phyloP scores from a whole-genome alignment of 2,797 vertebrate species.

The Acrossocheilus wenchowensis region DNA sequence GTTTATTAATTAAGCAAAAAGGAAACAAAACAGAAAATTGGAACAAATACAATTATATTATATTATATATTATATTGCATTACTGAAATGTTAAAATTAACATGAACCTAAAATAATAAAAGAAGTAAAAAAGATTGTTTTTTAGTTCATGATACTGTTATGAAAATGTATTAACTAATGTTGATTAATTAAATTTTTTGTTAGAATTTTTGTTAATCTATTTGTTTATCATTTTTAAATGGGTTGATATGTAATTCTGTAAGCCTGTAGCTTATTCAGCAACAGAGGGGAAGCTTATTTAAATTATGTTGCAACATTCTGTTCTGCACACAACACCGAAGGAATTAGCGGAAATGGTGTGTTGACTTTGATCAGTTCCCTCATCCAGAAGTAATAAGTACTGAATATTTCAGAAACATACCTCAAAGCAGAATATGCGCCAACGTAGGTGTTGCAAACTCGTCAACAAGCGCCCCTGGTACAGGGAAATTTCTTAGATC shows the following conservation, averaged over 20 bases:
- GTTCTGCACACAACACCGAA: constrained; percentile 2
- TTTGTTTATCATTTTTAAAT: background rate
- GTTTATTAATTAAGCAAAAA: background rate
- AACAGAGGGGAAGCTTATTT: background rate
- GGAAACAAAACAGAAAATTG: background rate
- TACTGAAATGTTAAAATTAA: background rate
- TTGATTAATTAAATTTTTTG: background rate
- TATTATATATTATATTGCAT: background rate
- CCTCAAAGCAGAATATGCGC: constrained; percentile 33
- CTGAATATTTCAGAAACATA: constrained; percentile 41
- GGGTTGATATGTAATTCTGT: background rate
- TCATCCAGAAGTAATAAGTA: constrained; percentile 28
- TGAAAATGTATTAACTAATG: background rate
- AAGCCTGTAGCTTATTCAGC: constrained; percentile 13
- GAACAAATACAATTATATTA: background rate
- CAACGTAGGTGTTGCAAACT: constrained; percentile 28
- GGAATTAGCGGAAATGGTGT: constrained; percentile 9
- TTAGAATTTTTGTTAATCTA: background rate
- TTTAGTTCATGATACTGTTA: background rate
- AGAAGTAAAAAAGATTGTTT: background rate
- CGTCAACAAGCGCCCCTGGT: constrained; percentile 28
- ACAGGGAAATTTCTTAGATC: constrained; percentile 29
- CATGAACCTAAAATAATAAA: background rate
- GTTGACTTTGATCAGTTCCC: constrained; percentile 40
- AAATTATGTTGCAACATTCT: constrained; percentile 9